Conservation (phyloP, 2,888 invertebrate species). For the Phyto melanocephala region DNA sequence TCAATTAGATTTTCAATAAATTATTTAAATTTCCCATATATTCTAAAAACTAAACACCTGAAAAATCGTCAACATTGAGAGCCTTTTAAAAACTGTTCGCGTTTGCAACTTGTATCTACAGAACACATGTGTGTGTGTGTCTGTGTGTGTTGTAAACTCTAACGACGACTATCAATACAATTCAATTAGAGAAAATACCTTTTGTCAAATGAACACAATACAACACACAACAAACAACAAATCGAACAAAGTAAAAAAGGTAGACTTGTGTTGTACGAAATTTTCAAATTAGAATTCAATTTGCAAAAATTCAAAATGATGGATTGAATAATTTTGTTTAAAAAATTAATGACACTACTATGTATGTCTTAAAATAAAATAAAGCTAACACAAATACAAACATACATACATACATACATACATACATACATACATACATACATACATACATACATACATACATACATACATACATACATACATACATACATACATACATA, state of each 20-base stretch:
- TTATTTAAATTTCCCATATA: background rate
- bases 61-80: background rate
- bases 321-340: constrained; percentile 76
- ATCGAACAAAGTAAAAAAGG: background rate
- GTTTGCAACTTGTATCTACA: background rate
- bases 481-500: background rate
- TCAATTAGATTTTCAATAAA: constrained; percentile 1
- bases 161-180: constrained; percentile 43
- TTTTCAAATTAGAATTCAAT: constrained; percentile 67
- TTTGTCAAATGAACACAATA: constrained; percentile 33
- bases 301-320: constrained; percentile 70
- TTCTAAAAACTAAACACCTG: background rate
- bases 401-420: too few relatives aligned
- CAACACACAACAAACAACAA: background rate
- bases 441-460: too few relatives aligned
- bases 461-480: too few relatives aligned
- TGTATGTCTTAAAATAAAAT: constrained; percentile 15
- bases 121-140: background rate
- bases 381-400: too few relatives aligned
- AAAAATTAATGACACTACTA: constrained; percentile 30
- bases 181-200: constrained; percentile 57
- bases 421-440: too few relatives aligned
- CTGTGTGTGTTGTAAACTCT: background rate
- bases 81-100: background rate
- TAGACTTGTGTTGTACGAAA: constrained; percentile 11